phyloP scores from a whole-genome alignment of 2,113 vertebrate genomes.

The Noctilio leporinus region DNA sequence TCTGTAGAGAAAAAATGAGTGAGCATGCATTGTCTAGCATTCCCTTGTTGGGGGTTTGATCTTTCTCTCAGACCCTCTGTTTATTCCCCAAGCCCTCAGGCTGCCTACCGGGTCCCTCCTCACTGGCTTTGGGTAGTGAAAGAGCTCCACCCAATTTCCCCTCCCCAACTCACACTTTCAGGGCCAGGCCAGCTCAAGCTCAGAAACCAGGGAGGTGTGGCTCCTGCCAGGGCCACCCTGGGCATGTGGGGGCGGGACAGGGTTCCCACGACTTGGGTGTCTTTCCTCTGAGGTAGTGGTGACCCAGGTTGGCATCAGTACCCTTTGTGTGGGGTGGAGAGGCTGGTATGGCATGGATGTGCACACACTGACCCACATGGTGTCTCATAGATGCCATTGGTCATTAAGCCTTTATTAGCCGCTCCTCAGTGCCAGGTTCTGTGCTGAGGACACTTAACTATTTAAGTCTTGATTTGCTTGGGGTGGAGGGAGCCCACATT shows the following conservation, averaged over 20 bases:
- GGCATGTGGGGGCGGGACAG: background rate
- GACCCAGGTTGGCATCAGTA: background rate
- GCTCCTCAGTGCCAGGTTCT: background rate
- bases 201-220: background rate
- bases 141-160: background rate
- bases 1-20: background rate
- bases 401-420: background rate
- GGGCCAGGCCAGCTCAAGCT: background rate
- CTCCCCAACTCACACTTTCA: background rate
- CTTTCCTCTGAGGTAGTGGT: background rate
- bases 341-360: background rate
- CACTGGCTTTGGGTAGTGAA: background rate
- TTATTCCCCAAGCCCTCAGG: background rate
- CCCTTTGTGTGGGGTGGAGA: background rate
- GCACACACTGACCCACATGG: background rate
- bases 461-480: background rate
- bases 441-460: background rate
- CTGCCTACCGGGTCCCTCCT: background rate
- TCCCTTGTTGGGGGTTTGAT: background rate
- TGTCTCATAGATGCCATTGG: background rate
- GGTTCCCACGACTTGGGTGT: background rate
- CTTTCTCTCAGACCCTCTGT: background rate
- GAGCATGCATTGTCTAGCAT: background rate
- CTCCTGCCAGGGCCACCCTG: background rate
- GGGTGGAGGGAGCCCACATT: background rate